These are phyloP conservation scores for Hemistola chrysoprasaria DNA, from an alignment of 2,888 invertebrate genomes.

Conservation along the genomic window DNA sequence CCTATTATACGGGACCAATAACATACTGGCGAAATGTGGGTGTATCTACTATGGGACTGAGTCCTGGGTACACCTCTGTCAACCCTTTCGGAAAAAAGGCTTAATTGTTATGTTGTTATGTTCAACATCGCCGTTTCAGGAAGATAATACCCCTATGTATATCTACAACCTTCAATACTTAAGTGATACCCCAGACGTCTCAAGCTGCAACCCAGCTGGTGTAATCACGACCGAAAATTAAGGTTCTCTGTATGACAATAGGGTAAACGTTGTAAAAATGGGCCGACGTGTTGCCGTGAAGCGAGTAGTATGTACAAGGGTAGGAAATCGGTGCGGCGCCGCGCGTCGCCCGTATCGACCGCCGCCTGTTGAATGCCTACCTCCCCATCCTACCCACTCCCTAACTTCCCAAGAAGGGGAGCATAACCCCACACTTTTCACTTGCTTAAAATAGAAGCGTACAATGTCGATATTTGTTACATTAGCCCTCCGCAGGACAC, in stretches of 20 bases:
- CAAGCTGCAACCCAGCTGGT: constrained; percentile 11
- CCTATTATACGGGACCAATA: no score
- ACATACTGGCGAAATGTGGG: no score
- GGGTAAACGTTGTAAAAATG: constrained; percentile 30
- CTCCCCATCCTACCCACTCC: constrained; percentile 48
- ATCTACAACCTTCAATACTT: constrained; percentile 4
- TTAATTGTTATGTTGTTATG: no score
- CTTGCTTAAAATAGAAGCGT: constrained; percentile 79
- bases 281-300: constrained; percentile 22
- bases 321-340: constrained; percentile 57
- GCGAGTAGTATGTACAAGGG: constrained; percentile 44
- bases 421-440: constrained; percentile 69
- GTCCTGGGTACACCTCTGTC: no score
- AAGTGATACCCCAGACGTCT: constrained; percentile 20
- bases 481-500: constrained; percentile 66
- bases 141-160: no score
- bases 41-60: no score
- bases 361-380: constrained; percentile 80
- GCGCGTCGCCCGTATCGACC: constrained; percentile 76
- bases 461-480: constrained; percentile 77
- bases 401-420: constrained; percentile 19
- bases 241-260: constrained; percentile 24
- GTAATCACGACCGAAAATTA: constrained; percentile 28
- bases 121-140: no score
- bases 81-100: no score